These are phyloP conservation scores for Acromyrmex echinatior DNA, from an alignment of 1,140 invertebrate species.

Conservation along the genomic window DNA sequence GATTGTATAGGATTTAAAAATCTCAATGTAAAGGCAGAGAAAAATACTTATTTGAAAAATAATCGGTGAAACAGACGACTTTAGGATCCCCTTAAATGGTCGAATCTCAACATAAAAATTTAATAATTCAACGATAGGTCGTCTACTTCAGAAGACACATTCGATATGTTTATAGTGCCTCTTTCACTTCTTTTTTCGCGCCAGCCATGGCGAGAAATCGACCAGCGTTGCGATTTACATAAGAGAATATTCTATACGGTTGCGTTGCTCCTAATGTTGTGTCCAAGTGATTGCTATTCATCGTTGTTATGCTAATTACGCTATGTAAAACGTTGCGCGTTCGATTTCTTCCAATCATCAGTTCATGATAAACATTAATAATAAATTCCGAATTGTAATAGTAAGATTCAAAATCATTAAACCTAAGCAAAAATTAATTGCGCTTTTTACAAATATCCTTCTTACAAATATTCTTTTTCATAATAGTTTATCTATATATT, in stretches of 20 bases:
- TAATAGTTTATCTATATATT: neutral
- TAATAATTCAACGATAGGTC: neutral
- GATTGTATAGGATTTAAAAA: no score
- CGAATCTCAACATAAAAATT: neutral
- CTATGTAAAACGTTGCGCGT: neutral
- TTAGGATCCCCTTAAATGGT: neutral
- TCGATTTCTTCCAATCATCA: neutral
- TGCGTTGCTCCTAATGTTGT: slow-evolving; percentile 14
- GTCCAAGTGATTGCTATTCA: slow-evolving; percentile 10
- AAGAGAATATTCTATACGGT: slow-evolving; percentile 21
- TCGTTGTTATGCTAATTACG: slow-evolving; percentile 12
- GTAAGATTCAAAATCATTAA: neutral
- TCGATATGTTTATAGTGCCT: neutral
- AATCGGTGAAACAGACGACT: no score
- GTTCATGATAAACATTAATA: neutral
- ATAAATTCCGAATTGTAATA: neutral
- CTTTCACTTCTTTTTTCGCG: neutral
- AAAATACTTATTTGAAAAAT: no score
- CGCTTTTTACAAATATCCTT: neutral
- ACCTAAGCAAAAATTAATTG: neutral
- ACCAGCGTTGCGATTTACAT: slow-evolving; percentile 9
- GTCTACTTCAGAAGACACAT: neutral
- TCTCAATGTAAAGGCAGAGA: no score
- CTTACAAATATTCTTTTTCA: neutral
- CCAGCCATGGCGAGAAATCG: slow-evolving; percentile 11